Conservation (phyloP, 2,888 invertebrate species). For the Sphinx pinastri region DNA sequence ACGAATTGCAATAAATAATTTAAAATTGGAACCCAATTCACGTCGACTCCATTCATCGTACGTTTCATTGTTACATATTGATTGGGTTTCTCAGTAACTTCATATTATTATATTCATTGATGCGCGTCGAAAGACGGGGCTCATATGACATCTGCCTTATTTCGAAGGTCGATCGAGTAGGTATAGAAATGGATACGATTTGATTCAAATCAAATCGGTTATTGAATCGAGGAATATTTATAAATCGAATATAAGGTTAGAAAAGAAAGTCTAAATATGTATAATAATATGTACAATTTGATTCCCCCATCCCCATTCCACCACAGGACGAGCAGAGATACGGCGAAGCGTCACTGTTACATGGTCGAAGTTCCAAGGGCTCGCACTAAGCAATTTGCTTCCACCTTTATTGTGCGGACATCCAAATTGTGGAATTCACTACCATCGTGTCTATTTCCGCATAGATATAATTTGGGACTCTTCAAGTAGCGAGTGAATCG, state of each 20-base stretch:
- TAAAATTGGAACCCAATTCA: constrained; percentile 39
- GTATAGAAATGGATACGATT: background rate
- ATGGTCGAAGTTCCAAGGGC: no score
- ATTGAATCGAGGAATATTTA: background rate
- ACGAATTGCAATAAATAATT: constrained; percentile 15
- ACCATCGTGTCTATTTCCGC: no score
- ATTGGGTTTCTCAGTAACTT: constrained; percentile 40
- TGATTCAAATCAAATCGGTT: background rate
- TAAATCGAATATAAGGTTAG: background rate
- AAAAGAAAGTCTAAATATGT: no score
- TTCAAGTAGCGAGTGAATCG: no score
- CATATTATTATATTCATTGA: constrained; percentile 46
- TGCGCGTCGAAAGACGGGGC: constrained; percentile 31
- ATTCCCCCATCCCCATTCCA: no score
- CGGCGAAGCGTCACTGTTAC: no score
- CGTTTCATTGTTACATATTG: constrained; percentile 33
- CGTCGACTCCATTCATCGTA: constrained; percentile 35
- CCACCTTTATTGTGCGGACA: no score
- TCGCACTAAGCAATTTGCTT: no score
- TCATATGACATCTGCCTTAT: constrained; percentile 5
- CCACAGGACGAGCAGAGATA: no score
- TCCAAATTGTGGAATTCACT: no score
- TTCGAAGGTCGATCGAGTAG: constrained; percentile 11
- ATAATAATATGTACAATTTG: no score
- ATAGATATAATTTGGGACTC: no score